Conservation (phyloP, 2,888 invertebrate genomes). For the Gastrophysa polygoni region DNA sequence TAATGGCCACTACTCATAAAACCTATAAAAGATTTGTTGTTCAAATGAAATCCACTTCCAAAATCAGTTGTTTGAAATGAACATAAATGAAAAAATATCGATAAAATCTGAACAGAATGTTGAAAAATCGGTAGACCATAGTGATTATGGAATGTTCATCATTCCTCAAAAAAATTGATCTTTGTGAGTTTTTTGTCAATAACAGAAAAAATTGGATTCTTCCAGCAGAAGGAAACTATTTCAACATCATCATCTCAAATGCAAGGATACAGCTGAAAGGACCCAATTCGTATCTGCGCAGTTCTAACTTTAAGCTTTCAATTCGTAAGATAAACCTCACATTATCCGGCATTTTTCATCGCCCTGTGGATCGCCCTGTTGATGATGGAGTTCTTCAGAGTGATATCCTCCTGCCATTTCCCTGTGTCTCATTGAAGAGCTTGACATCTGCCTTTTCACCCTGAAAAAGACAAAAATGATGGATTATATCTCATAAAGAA, state of each 20-base stretch:
- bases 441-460: conserved; percentile 60
- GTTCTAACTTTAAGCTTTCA: conserved; percentile 16
- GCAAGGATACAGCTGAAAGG: conserved; percentile 21
- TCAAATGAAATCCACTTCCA: not conserved
- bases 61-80: not conserved
- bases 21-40: no score
- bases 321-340: conserved; percentile 48
- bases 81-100: not conserved
- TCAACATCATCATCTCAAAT: conserved; percentile 14
- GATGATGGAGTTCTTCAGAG: conserved; percentile 63
- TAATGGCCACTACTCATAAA: no score
- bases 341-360: conserved; percentile 66
- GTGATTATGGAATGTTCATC: not conserved
- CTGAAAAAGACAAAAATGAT: conserved; percentile 32
- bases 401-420: conserved; percentile 57
- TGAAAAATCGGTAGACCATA: not conserved
- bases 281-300: conserved; percentile 24
- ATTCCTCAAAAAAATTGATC: conserved; percentile 3
- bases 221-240: conserved; percentile 24
- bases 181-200: conserved; percentile 35
- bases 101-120: not conserved
- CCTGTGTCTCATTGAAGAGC: conserved; percentile 60
- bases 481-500: no score
- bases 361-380: conserved; percentile 60
- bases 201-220: conserved; percentile 28